Conservation (phyloP, 1,140 invertebrate species). For the Xylocopa sonorina region DNA sequence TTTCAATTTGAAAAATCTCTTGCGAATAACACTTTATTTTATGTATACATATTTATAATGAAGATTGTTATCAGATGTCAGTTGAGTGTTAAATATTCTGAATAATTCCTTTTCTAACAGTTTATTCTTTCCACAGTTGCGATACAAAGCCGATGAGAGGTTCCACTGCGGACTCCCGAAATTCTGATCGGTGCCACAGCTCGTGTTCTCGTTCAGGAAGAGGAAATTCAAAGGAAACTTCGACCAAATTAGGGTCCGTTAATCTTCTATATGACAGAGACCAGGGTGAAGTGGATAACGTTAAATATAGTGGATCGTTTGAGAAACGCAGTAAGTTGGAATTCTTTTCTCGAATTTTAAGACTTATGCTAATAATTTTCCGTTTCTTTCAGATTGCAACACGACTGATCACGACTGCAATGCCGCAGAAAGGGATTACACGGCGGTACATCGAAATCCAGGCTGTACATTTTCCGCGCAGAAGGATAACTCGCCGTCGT, state of each 20-base stretch:
- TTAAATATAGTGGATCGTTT: conserved; percentile 26
- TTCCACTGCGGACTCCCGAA: conserved; percentile 4
- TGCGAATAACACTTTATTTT: too few relatives aligned
- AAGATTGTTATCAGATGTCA: too few relatives aligned
- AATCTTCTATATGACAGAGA: conserved; percentile 38
- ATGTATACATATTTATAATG: too few relatives aligned
- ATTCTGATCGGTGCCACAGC: conserved; percentile 4
- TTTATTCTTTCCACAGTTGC: background rate
- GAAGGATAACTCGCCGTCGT: conserved; percentile 18
- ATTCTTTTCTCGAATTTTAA: conserved; percentile 11
- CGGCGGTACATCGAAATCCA: background rate
- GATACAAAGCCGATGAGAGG: conserved; percentile 1
- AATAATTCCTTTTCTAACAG: too few relatives aligned
- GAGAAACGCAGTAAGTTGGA: conserved; percentile 40
- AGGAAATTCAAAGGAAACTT: conserved; percentile 28
- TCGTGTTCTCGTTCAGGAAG: conserved; percentile 5
- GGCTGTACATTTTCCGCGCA: conserved; percentile 28
- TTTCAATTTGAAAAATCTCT: too few relatives aligned
- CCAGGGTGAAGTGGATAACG: conserved; percentile 20
- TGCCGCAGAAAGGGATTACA: background rate
- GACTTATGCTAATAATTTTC: conserved; percentile 15
- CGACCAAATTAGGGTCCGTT: conserved; percentile 42
- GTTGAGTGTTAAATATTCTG: too few relatives aligned
- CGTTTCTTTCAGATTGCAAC: conserved; percentile 25
- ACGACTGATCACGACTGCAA: background rate